Percentiles rank a stretch among this genome's conserved stretches.
phyloP scores from a whole-genome alignment of 2,113 vertebrate genomes.

The Cromileptes altivelis region DNA sequence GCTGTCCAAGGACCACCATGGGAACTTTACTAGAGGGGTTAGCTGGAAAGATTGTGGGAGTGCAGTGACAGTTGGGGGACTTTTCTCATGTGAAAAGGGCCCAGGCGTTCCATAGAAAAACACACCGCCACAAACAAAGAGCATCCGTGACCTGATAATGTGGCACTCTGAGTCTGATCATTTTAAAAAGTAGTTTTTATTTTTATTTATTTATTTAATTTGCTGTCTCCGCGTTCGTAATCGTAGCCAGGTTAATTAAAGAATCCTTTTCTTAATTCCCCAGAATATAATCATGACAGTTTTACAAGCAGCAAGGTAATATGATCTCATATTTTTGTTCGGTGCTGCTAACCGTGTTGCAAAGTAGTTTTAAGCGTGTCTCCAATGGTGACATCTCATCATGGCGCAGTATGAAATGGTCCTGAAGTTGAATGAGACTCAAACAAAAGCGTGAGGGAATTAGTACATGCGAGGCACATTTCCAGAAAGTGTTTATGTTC shows the following conservation, averaged over 20 bases:
- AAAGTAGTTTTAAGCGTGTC: slow-evolving; percentile 83
- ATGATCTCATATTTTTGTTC: slow-evolving; percentile 77
- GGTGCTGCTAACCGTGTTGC: slow-evolving; percentile 74
- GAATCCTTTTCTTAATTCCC: slow-evolving; percentile 73
- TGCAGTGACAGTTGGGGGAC: slow-evolving; percentile 68
- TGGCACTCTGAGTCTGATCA: slow-evolving; percentile 58
- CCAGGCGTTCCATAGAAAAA: slow-evolving; percentile 66
- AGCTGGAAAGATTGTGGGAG: slow-evolving; percentile 79
- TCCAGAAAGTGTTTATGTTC: slow-evolving; percentile 86
- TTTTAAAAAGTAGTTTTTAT: slow-evolving; percentile 54
- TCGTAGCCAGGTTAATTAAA: slow-evolving; percentile 80
- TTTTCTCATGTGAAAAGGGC: slow-evolving; percentile 82
- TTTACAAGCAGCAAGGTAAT: slow-evolving; percentile 76
- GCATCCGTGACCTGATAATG: slow-evolving; percentile 68
- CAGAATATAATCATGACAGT: slow-evolving; percentile 75
- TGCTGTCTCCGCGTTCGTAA: slow-evolving; percentile 37
- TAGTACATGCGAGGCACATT: slow-evolving; percentile 82
- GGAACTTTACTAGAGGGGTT: slow-evolving; percentile 71
- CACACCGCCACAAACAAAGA: slow-evolving; percentile 69
- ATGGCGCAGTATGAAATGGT: slow-evolving; percentile 82
- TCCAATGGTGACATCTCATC: slow-evolving; percentile 82
- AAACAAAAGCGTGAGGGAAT: slow-evolving; percentile 85
- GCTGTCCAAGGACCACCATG: slow-evolving; percentile 78
- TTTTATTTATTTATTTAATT: slow-evolving; percentile 10
- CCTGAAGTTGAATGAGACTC: slow-evolving; percentile 85